Evolutionary conservation across 2,797 vertebrate species (phyloP).

Genomic region (Sebastes nivosus): DNA sequence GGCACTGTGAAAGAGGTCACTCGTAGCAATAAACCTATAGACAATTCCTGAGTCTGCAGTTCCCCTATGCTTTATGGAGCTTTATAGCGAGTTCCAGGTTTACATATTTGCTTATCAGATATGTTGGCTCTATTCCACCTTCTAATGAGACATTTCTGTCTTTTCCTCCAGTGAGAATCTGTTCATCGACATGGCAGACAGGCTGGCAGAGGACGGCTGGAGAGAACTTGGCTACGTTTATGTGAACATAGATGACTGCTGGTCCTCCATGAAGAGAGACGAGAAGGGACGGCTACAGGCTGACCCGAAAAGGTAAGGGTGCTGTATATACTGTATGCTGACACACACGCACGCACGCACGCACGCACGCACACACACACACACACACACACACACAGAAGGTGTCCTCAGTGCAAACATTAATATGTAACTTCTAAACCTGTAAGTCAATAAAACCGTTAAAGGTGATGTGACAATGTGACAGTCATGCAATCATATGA

Average conservation of each 20-base stretch:
- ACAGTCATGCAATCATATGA: constrained; percentile 30
- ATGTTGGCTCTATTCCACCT: not conserved
- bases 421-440: not conserved
- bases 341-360: not conserved
- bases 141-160: not conserved
- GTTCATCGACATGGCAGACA: constrained; percentile 93
- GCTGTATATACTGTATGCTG: not conserved
- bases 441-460: constrained; percentile 20
- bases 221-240: constrained; percentile 91
- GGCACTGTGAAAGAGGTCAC: not conserved
- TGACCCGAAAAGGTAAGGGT: constrained; percentile 83
- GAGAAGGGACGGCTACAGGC: constrained; percentile 82
- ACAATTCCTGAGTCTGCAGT: not conserved
- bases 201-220: constrained; percentile 91
- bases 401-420: not conserved
- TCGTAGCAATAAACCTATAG: not conserved
- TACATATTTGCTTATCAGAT: not conserved
- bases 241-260: constrained; percentile 96
- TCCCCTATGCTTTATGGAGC: not conserved
- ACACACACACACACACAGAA: not conserved
- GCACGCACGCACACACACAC: not conserved
- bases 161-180: constrained; percentile 76
- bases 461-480: not conserved
- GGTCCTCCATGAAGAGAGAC: constrained; percentile 87
- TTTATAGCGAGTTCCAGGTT: not conserved